Conservation (phyloP, 2,113 vertebrate species). For the Macquaria ambigua region DNA sequence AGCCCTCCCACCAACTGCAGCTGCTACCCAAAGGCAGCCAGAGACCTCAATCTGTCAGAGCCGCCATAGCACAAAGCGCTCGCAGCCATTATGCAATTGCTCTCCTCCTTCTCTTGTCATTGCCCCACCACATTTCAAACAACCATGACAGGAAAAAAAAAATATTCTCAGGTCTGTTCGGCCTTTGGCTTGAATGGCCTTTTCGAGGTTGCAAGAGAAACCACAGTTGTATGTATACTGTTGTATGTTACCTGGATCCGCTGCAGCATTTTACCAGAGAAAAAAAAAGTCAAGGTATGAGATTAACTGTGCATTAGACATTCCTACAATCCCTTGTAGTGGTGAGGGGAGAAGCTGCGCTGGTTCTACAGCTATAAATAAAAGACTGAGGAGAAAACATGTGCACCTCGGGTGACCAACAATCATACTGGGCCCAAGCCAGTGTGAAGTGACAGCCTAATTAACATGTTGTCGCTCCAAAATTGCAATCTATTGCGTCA, state of each 20-base stretch:
- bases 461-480: slow-evolving; percentile 37
- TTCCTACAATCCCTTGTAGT: not conserved
- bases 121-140: slow-evolving; percentile 38
- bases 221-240: slow-evolving; percentile 11
- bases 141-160: not conserved
- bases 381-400: slow-evolving; percentile 2
- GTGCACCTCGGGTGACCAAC: not conserved
- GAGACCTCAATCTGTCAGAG: slow-evolving; percentile 84
- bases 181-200: slow-evolving; percentile 18
- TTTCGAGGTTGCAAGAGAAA: slow-evolving; percentile 14
- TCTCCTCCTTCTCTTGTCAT: slow-evolving; percentile 48
- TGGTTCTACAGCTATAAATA: slow-evolving; percentile 31
- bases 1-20: slow-evolving; percentile 77
- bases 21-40: slow-evolving; percentile 76
- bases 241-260: not conserved
- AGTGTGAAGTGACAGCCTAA: slow-evolving; percentile 41
- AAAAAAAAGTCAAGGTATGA: slow-evolving; percentile 11
- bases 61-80: slow-evolving; percentile 35
- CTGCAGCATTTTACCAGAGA: not conserved
- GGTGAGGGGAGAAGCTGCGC: not conserved
- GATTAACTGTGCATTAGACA: slow-evolving; percentile 17
- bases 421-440: slow-evolving; percentile 6
- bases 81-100: slow-evolving; percentile 52
- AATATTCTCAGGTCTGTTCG: not conserved
- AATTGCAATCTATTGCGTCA: slow-evolving; percentile 30